A percentile compares a stretch with the other conserved stretches of the same genome.
Evolutionary conservation across 2,888 invertebrate genomes (phyloP).

Genomic region (Therioaphis trifolii): DNA sequence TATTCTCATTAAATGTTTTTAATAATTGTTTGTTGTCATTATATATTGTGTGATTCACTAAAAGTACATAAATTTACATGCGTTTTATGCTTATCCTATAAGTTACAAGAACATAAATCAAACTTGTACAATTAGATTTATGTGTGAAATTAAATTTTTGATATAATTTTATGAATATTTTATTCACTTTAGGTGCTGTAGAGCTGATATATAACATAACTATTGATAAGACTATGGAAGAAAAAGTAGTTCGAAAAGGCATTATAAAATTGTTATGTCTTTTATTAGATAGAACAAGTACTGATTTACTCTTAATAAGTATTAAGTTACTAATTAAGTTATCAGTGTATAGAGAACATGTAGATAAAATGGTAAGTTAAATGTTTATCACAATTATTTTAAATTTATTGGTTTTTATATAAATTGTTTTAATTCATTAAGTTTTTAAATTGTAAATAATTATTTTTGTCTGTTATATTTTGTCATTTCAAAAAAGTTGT

Average conservation of each 20-base stretch:
- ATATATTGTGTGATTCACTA: no score
- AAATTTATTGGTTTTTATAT: not conserved
- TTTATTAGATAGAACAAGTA: constrained; percentile 89
- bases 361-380: constrained; percentile 82
- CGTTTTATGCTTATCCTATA: no score
- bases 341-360: constrained; percentile 93
- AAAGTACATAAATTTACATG: no score
- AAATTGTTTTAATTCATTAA: no score
- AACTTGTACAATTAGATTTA: no score
- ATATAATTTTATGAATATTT: no score
- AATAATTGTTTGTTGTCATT: no score
- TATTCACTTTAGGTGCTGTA: constrained; percentile 40
- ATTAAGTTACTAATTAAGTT: constrained; percentile 95
- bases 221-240: constrained; percentile 93
- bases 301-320: constrained; percentile 88
- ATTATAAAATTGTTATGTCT: constrained; percentile 88
- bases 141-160: no score
- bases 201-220: constrained; percentile 88
- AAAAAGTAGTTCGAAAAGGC: constrained; percentile 96
- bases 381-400: not conserved
- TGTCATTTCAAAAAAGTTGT: not conserved
- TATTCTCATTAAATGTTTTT: no score
- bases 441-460: not conserved
- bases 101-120: no score
- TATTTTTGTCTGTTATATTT: not conserved